Evolutionary conservation across 2,113 vertebrate genomes (phyloP).

Genomic region (Phaetusa simplex): DNA sequence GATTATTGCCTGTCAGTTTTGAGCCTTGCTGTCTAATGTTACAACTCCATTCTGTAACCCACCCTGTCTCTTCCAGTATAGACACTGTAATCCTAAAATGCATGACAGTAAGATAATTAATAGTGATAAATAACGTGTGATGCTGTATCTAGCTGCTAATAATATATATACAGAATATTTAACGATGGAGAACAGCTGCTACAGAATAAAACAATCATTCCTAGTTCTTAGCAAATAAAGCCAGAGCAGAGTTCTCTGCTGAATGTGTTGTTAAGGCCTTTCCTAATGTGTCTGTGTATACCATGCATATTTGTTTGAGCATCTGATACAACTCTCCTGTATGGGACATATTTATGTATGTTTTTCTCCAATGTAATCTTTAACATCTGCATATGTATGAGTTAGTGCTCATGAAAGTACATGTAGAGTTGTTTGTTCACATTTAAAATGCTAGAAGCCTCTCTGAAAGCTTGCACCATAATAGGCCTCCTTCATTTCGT

Average conservation of each 20-base stretch:
- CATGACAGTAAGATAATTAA: conserved; percentile 47
- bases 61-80: conserved; percentile 32
- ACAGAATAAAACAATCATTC: neutral
- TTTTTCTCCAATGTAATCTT: conserved; percentile 2
- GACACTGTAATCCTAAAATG: conserved; percentile 17
- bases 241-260: neutral
- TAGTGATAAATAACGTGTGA: neutral
- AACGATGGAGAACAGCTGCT: neutral
- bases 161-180: neutral
- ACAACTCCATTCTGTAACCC: conserved; percentile 47
- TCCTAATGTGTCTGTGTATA: conserved; percentile 53
- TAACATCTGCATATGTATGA: neutral
- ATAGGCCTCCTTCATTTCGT: neutral
- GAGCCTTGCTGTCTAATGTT: conserved; percentile 59
- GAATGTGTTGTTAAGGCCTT: neutral
- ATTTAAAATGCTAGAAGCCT: neutral
- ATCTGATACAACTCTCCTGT: neutral
- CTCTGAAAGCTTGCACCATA: neutral
- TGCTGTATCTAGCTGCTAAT: neutral
- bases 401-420: neutral
- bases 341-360: neutral
- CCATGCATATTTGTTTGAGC: conserved; percentile 17
- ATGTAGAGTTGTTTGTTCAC: conserved; percentile 7
- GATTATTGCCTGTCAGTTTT: conserved; percentile 41
- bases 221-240: neutral